phyloP scores from a whole-genome alignment of 2,113 vertebrate species.

The Corythoichthys intestinalis region DNA sequence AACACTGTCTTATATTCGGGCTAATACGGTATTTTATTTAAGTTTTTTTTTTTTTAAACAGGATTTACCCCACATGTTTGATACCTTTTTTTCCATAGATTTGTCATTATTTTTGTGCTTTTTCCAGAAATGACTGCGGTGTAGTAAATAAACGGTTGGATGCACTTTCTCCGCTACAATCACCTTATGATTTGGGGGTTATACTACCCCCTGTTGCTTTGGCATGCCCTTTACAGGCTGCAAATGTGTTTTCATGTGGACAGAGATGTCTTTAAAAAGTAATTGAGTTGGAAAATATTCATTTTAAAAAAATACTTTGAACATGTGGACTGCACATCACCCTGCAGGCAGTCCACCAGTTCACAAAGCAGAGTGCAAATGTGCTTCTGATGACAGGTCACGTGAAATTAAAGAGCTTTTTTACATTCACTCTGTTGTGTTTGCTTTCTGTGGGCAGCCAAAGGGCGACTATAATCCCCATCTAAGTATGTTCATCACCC shows the following conservation, averaged over 20 bases:
- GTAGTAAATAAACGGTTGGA: no score
- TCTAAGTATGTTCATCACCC: slow-evolving; percentile 62
- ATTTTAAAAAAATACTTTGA: background rate
- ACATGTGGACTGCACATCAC: slow-evolving; percentile 1
- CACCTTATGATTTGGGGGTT: background rate
- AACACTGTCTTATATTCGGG: no score
- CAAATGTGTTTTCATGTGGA: background rate
- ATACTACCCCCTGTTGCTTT: background rate
- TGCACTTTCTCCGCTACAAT: background rate
- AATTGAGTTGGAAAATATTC: background rate
- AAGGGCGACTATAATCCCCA: slow-evolving; percentile 57
- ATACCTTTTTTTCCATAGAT: background rate
- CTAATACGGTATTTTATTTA: no score
- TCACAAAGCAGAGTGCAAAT: slow-evolving; percentile 62
- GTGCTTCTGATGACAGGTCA: slow-evolving; percentile 71
- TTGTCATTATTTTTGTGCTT: slow-evolving; percentile 2
- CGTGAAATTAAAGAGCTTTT: slow-evolving; percentile 62
- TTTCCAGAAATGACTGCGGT: background rate
- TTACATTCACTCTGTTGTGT: slow-evolving; percentile 60
- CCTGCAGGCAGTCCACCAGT: slow-evolving; percentile 53
- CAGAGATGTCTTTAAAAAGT: slow-evolving; percentile 1
- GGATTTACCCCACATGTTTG: no score
- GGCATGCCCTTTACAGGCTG: background rate
- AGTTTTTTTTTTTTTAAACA: no score
- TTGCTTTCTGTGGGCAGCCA: slow-evolving; percentile 53